These are phyloP conservation scores for Molorchus minor DNA, from an alignment of 2,888 invertebrate genomes.

Conservation along the genomic window DNA sequence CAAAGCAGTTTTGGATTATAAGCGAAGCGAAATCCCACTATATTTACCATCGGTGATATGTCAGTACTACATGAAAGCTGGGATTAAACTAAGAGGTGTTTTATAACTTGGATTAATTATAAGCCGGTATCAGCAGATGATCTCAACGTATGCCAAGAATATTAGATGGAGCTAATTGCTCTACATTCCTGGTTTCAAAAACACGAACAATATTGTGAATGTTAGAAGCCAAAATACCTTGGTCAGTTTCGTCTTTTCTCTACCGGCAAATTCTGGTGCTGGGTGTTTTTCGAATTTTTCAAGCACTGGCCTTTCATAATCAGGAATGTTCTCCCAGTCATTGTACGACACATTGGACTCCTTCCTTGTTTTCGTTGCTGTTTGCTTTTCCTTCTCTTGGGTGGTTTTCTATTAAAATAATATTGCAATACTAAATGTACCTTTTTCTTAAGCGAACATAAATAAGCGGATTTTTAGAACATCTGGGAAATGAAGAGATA, in stretches of 20 bases:
- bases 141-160: slow-evolving; percentile 44
- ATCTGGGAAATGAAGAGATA: slow-evolving; percentile 13
- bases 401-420: slow-evolving; percentile 50
- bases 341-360: slow-evolving; percentile 48
- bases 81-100: slow-evolving; percentile 39
- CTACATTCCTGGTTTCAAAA: slow-evolving; percentile 27
- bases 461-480: slow-evolving; percentile 20
- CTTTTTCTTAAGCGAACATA: too few species aligned
- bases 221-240: slow-evolving; percentile 53
- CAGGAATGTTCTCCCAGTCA: slow-evolving; percentile 66
- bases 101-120: slow-evolving; percentile 37
- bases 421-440: too few species aligned
- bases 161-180: slow-evolving; percentile 35
- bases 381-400: slow-evolving; percentile 48
- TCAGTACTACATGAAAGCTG: slow-evolving; percentile 38
- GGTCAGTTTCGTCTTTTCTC: slow-evolving; percentile 61
- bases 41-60: slow-evolving; percentile 18
- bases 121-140: slow-evolving; percentile 38
- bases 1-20: neutral
- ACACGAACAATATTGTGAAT: slow-evolving; percentile 21
- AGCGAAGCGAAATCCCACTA: slow-evolving; percentile 12
- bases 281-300: slow-evolving; percentile 71
- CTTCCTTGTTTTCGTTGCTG: slow-evolving; percentile 51
- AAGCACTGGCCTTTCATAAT: slow-evolving; percentile 79
- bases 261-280: slow-evolving; percentile 64